Conservation (phyloP, 2,113 vertebrate genomes). For the Pan troglodytes region DNA sequence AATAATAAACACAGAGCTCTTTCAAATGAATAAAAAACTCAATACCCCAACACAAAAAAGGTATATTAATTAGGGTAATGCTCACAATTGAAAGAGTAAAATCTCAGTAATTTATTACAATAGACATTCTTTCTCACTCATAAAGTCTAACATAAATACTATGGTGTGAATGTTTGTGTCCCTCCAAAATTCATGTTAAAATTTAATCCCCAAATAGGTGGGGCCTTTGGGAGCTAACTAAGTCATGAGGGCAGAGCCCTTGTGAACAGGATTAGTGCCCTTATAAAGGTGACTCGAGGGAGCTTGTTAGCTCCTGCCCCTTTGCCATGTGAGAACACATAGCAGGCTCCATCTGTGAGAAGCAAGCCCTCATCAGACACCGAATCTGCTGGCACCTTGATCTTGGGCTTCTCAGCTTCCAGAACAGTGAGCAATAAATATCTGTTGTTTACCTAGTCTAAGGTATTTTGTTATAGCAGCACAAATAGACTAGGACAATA, state of each 20-base stretch:
- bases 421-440: not conserved
- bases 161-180: not conserved
- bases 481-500: not conserved
- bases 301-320: not conserved
- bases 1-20: not conserved
- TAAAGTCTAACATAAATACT: not conserved
- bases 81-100: not conserved
- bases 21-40: not conserved
- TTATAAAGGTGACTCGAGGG: not conserved
- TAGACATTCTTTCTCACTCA: not conserved
- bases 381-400: not conserved
- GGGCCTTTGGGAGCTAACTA: not conserved
- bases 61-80: not conserved
- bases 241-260: not conserved
- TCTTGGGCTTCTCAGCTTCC: not conserved
- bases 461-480: not conserved
- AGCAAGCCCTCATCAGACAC: not conserved
- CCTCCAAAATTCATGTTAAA: not conserved
- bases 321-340: not conserved
- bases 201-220: not conserved
- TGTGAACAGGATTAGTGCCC: not conserved
- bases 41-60: not conserved
- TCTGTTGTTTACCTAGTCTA: too few species aligned
- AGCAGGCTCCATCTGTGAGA: not conserved
- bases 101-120: not conserved